phyloP scores from a whole-genome alignment of 2,888 invertebrate species.

The Volucella bombylans region DNA sequence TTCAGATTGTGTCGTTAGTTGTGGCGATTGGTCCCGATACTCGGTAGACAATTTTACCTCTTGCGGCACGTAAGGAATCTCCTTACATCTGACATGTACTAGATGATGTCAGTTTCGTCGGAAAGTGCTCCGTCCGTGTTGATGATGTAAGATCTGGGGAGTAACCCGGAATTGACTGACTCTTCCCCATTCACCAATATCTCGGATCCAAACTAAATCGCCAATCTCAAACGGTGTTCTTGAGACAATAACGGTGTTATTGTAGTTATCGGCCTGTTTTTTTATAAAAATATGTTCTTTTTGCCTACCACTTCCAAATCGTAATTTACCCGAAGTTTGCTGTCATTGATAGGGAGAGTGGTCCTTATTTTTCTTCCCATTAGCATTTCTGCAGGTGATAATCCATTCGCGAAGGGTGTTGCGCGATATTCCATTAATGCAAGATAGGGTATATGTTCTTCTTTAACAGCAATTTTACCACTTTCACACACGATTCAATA shows the following conservation, averaged over 20 bases:
- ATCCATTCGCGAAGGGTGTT: constrained; percentile 39
- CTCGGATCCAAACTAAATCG: constrained; percentile 34
- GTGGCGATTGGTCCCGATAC: no score
- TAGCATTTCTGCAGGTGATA: constrained; percentile 33
- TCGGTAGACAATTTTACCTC: no score
- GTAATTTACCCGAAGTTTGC: constrained; percentile 2
- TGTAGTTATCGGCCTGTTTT: constrained; percentile 11
- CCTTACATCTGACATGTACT: not conserved
- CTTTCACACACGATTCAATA: no score
- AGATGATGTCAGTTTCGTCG: constrained; percentile 12
- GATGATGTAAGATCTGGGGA: constrained; percentile 30
- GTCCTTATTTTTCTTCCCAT: constrained; percentile 38
- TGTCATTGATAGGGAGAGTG: constrained; percentile 12
- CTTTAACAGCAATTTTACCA: no score
- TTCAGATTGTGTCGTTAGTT: no score
- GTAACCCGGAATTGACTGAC: constrained; percentile 4
- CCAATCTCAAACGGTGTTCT: constrained; percentile 8
- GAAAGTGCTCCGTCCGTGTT: not conserved
- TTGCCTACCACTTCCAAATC: constrained; percentile 6
- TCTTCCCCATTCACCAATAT: constrained; percentile 37
- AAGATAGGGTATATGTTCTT: no score
- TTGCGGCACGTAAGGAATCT: constrained; percentile 17
- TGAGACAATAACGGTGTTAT: constrained; percentile 8
- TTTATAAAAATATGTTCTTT: not conserved
- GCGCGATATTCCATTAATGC: constrained; percentile 47